Conservation (phyloP, 2,888 invertebrate genomes). For the Hydroisotoma schaefferi region DNA sequence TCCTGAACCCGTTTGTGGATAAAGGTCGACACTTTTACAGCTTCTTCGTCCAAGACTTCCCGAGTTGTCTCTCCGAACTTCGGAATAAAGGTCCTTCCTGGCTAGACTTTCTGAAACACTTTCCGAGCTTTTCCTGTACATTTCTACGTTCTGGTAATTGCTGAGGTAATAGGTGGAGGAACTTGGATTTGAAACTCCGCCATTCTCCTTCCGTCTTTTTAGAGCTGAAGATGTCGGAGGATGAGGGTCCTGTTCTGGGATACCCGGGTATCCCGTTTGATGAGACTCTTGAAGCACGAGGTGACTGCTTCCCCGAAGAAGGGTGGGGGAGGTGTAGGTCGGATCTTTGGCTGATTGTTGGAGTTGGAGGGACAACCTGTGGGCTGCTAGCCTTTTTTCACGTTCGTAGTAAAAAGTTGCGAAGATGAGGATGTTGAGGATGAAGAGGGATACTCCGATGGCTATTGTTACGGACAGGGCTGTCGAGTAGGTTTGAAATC, state of each 20-base stretch:
- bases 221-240: not conserved
- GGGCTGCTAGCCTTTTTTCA: constrained; percentile 44
- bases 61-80: too few species aligned
- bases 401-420: constrained; percentile 61
- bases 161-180: too few species aligned
- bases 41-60: too few species aligned
- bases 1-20: too few species aligned
- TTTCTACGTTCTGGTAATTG: too few species aligned
- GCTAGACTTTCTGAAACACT: too few species aligned
- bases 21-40: too few species aligned
- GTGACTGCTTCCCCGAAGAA: not conserved
- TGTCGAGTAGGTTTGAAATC: constrained; percentile 81
- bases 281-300: not conserved
- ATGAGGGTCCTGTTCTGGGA: not conserved
- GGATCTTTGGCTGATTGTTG: not conserved
- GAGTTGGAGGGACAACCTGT: not conserved
- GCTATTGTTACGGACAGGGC: constrained; percentile 86
- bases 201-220: constrained; percentile 11
- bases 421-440: constrained; percentile 86
- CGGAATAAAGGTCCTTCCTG: too few species aligned
- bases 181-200: too few species aligned
- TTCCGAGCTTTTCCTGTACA: too few species aligned
- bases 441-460: constrained; percentile 84
- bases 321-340: not conserved
- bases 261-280: too few species aligned